Percentiles rank a stretch among this genome's conserved stretches.
Conservation (phyloP, 2,888 invertebrate species). For the Aporophyla nigra region DNA sequence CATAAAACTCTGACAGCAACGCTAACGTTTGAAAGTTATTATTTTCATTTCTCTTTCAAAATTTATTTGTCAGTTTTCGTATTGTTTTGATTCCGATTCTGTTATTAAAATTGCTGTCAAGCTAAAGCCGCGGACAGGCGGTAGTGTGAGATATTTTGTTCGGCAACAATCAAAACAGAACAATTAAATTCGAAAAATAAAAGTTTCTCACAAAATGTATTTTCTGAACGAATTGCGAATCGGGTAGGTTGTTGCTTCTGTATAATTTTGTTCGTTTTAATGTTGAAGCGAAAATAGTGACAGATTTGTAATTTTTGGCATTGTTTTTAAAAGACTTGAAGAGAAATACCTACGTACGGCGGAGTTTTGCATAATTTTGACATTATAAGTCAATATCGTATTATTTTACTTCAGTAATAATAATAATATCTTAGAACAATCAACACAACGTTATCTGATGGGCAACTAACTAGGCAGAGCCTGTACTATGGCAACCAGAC, state of each 20-base stretch:
- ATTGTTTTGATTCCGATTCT: constrained; percentile 20
- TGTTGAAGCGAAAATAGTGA: constrained; percentile 19
- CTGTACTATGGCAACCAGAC: too few species aligned
- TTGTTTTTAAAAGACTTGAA: constrained; percentile 25
- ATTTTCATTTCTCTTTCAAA: constrained; percentile 12
- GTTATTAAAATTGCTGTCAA: constrained; percentile 42
- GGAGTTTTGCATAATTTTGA: not conserved
- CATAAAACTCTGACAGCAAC: not conserved
- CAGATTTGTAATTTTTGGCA: constrained; percentile 23
- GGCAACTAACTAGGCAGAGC: too few species aligned
- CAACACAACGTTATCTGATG: too few species aligned
- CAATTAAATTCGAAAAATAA: constrained; percentile 33
- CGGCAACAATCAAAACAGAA: constrained; percentile 35
- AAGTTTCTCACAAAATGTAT: constrained; percentile 35
- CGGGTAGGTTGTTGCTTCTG: constrained; percentile 43
- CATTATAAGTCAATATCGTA: not conserved
- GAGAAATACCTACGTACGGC: not conserved
- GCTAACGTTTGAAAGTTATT: not conserved
- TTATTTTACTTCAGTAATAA: not conserved
- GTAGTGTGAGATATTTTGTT: constrained; percentile 21
- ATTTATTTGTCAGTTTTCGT: constrained; percentile 15
- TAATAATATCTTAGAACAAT: too few species aligned
- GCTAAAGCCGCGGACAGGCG: not conserved
- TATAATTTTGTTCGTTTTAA: constrained; percentile 58
- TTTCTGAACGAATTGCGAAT: constrained; percentile 34